phyloP scores from a whole-genome alignment of 2,888 invertebrate genomes.

The Lordiphosa fenestrarum region DNA sequence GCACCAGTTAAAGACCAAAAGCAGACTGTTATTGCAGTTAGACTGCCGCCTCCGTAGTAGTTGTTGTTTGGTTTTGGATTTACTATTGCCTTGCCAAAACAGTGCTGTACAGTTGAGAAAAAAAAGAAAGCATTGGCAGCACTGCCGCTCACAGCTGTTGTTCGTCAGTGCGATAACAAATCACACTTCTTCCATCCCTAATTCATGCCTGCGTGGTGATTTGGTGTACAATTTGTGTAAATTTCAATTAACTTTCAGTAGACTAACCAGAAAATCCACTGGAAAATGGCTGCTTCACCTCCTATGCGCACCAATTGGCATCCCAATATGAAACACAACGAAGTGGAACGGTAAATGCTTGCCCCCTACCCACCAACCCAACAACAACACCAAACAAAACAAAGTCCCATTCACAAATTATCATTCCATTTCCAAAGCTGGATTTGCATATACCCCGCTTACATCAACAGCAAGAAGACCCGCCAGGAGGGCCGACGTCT shows the following conservation, averaged over 20 bases:
- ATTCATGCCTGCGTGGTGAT: conserved; percentile 61
- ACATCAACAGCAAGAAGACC: conserved; percentile 96
- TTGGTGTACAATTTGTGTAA: conserved; percentile 16
- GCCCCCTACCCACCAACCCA: neutral
- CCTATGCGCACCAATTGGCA: conserved; percentile 84
- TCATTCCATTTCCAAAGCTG: conserved; percentile 83
- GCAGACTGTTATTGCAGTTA: conserved; percentile 43
- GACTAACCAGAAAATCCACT: conserved; percentile 2
- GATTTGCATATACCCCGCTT: conserved; percentile 98
- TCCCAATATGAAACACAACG: conserved; percentile 89
- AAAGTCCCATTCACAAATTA: conserved; percentile 14
- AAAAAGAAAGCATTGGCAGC: conserved; percentile 1
- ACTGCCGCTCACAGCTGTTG: neutral
- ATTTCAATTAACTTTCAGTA: conserved; percentile 1
- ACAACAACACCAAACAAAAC: neutral
- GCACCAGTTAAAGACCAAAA: conserved; percentile 49
- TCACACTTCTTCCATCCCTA: conserved; percentile 21
- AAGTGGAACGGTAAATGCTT: conserved; percentile 85
- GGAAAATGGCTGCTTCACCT: conserved; percentile 81
- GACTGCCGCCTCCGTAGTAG: conserved; percentile 12
- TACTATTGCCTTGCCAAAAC: too few species aligned
- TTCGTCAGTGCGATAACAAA: neutral
- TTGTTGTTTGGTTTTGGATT: neutral
- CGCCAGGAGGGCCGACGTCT: conserved; percentile 93
- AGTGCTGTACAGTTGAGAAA: too few species aligned